These are phyloP conservation scores for Eriosoma lanigerum DNA, from an alignment of 1,140 invertebrate genomes.

Conservation along the genomic window DNA sequence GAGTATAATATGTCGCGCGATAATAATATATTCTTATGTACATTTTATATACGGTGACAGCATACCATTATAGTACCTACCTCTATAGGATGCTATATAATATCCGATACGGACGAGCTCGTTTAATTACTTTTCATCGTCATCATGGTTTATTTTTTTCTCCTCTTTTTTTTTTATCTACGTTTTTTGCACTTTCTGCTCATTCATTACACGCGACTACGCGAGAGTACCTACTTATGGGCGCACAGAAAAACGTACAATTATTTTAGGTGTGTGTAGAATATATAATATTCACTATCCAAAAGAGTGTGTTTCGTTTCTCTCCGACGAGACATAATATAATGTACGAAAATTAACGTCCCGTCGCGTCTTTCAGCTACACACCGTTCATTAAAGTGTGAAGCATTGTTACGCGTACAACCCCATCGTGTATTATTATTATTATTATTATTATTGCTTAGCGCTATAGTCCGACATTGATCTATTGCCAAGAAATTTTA, in stretches of 20 bases:
- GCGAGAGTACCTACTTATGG: not conserved
- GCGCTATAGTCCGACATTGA: conserved; percentile 7
- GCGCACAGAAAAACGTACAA: not conserved
- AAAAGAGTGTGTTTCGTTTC: not conserved
- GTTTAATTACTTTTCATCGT: conserved; percentile 29
- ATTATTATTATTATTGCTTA: too few species aligned
- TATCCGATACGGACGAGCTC: conserved; percentile 3
- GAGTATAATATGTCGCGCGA: too few species aligned
- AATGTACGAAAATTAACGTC: conserved; percentile 17
- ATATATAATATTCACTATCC: not conserved
- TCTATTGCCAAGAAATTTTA: conserved; percentile 34
- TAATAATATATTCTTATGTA: too few species aligned
- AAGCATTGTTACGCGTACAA: conserved; percentile 32
- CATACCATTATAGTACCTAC: too few species aligned
- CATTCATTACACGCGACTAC: conserved; percentile 9
- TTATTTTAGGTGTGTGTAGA: not conserved
- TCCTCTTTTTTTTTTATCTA: not conserved
- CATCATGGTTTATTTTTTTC: too few species aligned
- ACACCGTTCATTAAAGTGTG: conserved; percentile 41
- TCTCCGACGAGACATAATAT: not conserved
- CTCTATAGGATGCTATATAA: too few species aligned
- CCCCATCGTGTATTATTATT: not conserved
- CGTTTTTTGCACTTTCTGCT: too few species aligned
- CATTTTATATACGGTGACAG: too few species aligned
- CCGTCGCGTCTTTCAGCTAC: too few species aligned